Base-by-base conservation (phyloP, 2,888 invertebrate species). In the Exocentrus adspersus region DNA sequence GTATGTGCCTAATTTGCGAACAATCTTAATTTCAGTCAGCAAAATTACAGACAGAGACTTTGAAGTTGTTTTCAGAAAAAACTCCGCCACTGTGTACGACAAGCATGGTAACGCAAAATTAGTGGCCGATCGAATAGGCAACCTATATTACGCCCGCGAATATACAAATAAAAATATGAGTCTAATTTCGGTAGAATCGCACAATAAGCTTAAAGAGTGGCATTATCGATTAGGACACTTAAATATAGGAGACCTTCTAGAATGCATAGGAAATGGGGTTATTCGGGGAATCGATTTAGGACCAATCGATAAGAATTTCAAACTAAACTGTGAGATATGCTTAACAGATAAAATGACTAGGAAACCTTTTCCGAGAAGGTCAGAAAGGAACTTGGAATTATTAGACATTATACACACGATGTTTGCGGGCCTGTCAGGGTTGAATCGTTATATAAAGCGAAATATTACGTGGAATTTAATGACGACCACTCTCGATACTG, bases 381-480 rank as follows among this genome's bases (percentile, higher is more conserved):
- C 42, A 9, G 28, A 51, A 2, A 14, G 50, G 20, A 12, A 24
- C 37, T 12, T 42, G 1, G 7, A 20, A 12, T 10, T 50, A 1
- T 17, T 51, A 7, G 50, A 51, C 2, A 16, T 51, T 5, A 28
- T 59, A 9, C 56, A 65, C 45, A 41, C 65, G 59, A 65, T 30
- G 50, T 68, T 30, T 62, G 65, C 37, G 64, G 62, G 21, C 65
- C 65, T 0, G 65, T 67, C 65, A 2, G 61, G 9, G 14, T 45
- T 3, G 42, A 61, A 48, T 64, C 67, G 1, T 56, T 24, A n/a
- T 57, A 54, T 4, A 63, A 60, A 45, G 57, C 70, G 7, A 60
- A 46, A 63, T 74, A 72, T 58, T 71, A 72, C 41, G 51, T 73
- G 0, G 65, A 66, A 41, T 74, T 77, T 45, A 74, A 75, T 16